Evolutionary conservation across 2,797 vertebrate genomes (phyloP).

Genomic region (Astyanax mexicanus): DNA sequence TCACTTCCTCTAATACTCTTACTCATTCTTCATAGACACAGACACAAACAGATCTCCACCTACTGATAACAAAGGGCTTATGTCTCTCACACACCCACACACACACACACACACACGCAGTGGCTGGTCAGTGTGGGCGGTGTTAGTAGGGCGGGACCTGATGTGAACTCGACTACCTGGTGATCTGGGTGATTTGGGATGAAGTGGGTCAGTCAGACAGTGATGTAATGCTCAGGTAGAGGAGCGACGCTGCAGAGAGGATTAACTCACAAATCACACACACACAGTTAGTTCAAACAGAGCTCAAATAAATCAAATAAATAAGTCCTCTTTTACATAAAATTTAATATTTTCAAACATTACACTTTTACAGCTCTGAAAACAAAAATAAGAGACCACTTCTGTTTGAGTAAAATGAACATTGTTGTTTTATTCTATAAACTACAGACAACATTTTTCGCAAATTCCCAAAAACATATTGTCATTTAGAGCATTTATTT

Average conservation of each 20-base stretch:
- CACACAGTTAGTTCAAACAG: too few species aligned
- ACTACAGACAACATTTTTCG: too few species aligned
- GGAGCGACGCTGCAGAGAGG: slow-evolving; percentile 38
- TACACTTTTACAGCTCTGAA: too few species aligned
- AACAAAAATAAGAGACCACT: too few species aligned
- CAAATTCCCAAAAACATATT: too few species aligned
- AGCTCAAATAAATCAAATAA: too few species aligned
- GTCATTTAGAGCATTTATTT: too few species aligned
- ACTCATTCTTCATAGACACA: slow-evolving; percentile 38
- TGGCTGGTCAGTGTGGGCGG: slow-evolving; percentile 53
- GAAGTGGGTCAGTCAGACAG: slow-evolving; percentile 52
- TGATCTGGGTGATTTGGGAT: slow-evolving; percentile 37
- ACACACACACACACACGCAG: slow-evolving; percentile 35
- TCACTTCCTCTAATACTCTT: slow-evolving; percentile 24
- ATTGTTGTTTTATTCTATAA: too few species aligned
- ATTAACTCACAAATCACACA: slow-evolving; percentile 39
- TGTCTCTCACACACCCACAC: not conserved
- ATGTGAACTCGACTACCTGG: slow-evolving; percentile 40
- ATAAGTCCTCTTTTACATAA: too few species aligned
- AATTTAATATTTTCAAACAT: too few species aligned
- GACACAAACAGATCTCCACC: slow-evolving; percentile 23
- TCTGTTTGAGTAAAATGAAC: too few species aligned
- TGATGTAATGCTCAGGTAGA: slow-evolving; percentile 54
- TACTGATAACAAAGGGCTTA: slow-evolving; percentile 24
- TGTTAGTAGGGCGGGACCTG: slow-evolving; percentile 61